Evolutionary conservation across 2,113 vertebrate species (phyloP).

Genomic region (Vulpes lagopus): DNA sequence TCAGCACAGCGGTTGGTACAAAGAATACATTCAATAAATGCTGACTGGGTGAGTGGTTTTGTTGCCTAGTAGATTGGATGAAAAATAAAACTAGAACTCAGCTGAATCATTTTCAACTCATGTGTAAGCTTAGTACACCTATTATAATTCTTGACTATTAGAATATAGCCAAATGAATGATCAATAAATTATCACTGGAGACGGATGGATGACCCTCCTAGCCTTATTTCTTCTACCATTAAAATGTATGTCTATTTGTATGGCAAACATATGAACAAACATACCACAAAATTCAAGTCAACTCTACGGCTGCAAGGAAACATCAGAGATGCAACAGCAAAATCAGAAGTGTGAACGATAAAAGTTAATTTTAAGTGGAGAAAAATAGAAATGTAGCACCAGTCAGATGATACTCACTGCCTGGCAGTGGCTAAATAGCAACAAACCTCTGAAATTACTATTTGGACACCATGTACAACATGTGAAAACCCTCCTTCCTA

Average conservation of each 20-base stretch:
- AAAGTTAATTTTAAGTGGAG: neutral
- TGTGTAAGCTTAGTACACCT: neutral
- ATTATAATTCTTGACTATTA: neutral
- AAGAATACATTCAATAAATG: neutral
- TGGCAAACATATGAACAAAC: neutral
- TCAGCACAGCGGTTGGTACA: neutral
- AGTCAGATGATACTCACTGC: neutral
- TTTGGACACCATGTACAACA: neutral
- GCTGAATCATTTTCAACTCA: neutral
- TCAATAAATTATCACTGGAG: neutral
- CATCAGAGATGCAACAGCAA: neutral
- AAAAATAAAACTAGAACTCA: neutral
- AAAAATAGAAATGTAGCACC: neutral
- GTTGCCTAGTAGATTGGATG: neutral
- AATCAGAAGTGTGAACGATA: neutral
- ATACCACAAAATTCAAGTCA: neutral
- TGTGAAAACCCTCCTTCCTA: neutral
- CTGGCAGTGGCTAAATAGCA: neutral
- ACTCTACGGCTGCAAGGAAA: neutral
- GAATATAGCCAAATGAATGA: neutral
- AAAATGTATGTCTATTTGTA: neutral
- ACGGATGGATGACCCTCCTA: neutral
- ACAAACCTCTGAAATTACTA: neutral
- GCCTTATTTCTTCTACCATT: neutral
- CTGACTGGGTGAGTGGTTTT: neutral